These are phyloP conservation scores for Oophaga sylvatica DNA, from an alignment of 2,797 vertebrate species.

Conservation along the genomic window DNA sequence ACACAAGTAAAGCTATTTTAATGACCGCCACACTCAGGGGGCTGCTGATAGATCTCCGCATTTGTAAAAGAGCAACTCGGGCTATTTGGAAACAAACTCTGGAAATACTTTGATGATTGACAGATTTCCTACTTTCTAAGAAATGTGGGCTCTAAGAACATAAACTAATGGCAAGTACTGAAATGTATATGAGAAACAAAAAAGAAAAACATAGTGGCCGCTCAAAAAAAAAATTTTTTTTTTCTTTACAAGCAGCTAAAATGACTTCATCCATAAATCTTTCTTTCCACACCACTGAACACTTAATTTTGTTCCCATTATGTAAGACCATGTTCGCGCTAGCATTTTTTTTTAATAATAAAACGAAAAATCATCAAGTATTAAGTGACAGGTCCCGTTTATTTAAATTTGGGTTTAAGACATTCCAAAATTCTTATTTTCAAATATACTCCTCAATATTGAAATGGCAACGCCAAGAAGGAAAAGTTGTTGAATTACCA, in stretches of 20 bases:
- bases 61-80: constrained; percentile 32
- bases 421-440: background rate
- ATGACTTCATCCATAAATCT: constrained; percentile 16
- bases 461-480: no score
- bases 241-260: background rate
- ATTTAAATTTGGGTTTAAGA: background rate
- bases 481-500: no score
- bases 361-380: no score
- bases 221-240: background rate
- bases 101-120: constrained; percentile 44
- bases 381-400: background rate
- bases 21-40: constrained; percentile 1
- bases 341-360: background rate
- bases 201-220: background rate
- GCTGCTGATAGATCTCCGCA: constrained; percentile 31
- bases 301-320: background rate
- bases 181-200: background rate
- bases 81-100: constrained; percentile 27
- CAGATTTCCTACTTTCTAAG: constrained; percentile 21
- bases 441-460: background rate
- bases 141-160: background rate
- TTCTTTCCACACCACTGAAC: background rate
- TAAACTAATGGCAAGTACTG: background rate
- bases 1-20: constrained; percentile 40
- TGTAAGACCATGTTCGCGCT: background rate